Conservation (phyloP, 2,113 vertebrate species). For the Willisornis vidua region DNA sequence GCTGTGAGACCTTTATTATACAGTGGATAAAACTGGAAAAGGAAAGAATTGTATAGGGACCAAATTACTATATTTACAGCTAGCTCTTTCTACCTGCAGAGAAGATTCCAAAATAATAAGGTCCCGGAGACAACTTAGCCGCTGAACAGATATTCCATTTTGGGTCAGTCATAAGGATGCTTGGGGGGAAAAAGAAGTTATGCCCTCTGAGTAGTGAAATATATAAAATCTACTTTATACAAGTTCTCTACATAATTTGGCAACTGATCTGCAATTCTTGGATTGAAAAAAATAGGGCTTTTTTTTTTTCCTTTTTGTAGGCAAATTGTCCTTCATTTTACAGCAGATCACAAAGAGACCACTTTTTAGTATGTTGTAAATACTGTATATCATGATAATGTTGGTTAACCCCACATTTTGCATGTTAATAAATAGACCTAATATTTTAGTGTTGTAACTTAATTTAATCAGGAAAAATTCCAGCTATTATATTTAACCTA, state of each 20-base stretch:
- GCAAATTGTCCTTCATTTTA: not conserved
- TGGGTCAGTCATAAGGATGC: not conserved
- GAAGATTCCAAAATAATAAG: constrained; percentile 27
- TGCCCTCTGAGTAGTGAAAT: not conserved
- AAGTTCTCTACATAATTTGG: not conserved
- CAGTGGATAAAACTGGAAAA: not conserved
- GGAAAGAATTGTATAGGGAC: not conserved
- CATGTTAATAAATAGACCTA: not conserved
- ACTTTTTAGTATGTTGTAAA: not conserved
- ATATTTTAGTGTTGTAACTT: not conserved
- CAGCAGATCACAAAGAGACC: not conserved
- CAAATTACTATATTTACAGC: constrained; percentile 35
- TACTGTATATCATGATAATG: not conserved
- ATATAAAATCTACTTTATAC: not conserved
- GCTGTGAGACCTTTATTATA: constrained; percentile 18
- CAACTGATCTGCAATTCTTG: not conserved
- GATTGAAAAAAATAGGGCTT: not conserved
- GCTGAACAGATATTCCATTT: not conserved
- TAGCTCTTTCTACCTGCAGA: constrained; percentile 6
- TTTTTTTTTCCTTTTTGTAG: not conserved
- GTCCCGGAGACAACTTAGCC: not conserved
- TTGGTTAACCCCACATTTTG: fast-evolving
- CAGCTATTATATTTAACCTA: not conserved
- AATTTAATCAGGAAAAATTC: not conserved
- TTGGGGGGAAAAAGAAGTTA: not conserved